A percentile compares a stretch with the other conserved stretches of the same genome.
These are phyloP conservation scores for Myotis daubentonii DNA, from an alignment of 2,797 vertebrate genomes.

Conservation along the genomic window DNA sequence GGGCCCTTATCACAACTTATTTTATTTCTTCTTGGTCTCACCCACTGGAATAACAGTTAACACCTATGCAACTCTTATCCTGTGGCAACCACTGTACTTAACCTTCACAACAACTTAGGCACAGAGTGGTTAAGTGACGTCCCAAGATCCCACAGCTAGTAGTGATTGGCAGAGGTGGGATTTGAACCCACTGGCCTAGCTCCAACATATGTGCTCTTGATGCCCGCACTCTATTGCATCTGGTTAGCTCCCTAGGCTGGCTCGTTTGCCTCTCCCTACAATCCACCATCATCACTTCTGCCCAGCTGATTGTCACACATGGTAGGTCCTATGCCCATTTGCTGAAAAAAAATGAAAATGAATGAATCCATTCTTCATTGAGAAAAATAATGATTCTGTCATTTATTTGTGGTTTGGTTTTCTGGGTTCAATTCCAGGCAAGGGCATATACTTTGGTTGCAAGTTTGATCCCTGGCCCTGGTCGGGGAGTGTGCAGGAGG, in stretches of 20 bases:
- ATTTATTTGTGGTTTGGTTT: neutral
- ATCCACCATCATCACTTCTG: neutral
- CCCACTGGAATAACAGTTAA: neutral
- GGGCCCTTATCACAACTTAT: neutral
- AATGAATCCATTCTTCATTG: neutral
- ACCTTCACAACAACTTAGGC: neutral
- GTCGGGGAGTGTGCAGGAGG: too few species aligned
- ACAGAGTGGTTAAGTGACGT: neutral
- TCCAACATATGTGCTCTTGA: neutral
- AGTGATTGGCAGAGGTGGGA: neutral
- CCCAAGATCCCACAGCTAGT: neutral
- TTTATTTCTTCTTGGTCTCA: neutral
- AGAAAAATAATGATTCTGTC: neutral
- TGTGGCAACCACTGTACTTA: neutral
- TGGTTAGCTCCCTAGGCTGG: rapidly evolving
- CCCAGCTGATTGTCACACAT: rapidly evolving
- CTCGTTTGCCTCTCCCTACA: neutral
- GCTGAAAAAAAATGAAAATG: neutral
- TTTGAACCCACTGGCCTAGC: neutral
- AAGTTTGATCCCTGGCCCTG: too few species aligned
- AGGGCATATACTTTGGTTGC: too few species aligned
- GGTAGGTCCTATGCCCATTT: neutral
- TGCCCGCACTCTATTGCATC: rapidly evolving
- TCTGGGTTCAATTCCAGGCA: too few species aligned
- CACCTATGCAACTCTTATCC: neutral